Base-by-base conservation (phyloP, 1,140 invertebrate genomes). In the Aphelinus certus region DNA sequence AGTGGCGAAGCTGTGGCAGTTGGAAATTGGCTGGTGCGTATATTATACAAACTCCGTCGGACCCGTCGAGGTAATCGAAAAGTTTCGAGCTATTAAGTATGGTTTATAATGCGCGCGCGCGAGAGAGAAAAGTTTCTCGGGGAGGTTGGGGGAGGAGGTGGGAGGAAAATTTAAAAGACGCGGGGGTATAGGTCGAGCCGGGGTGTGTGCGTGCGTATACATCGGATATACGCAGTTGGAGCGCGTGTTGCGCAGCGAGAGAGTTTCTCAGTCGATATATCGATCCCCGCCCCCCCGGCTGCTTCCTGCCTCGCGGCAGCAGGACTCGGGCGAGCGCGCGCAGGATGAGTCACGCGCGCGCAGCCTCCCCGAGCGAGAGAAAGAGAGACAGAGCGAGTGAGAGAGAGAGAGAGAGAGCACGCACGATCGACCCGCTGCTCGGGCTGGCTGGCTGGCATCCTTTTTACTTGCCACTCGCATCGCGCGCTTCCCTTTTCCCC, bases 191-290 rank as follows among this genome's bases (percentile, higher is more conserved):
- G 7, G 4, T 62, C 5, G 4, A n/a, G 26, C 7, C 42, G 46
- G 48, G 45, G 46, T 1, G 42, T 64, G 45, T 56, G n/a, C 45
- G 55, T 26, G 26, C 26, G 26, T 26, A 26, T 26, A 26, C 26
- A 26, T 26, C 26, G 26, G 26, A 26, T 53, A 53, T 53, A 53
- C 51, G 4, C 51, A 6, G 51, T 4, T 53, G 46, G 43, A 58
- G 60, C 49, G 67, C 69, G 76, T 71, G 47, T 42, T 63, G 68
- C 67, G 66, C 73, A 63, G 61, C 73, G 76, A 48, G 48, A 60
- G 77, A 42, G 82, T 81, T 86, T 82, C 84, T 85, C 86, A 84
- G 85, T 87, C 87, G 87, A 87, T 88, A 88, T 87, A 88, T 88
- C 86, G 87, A 88, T 87, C 84, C 83, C 81, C 85, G 73, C 83